Conservation (phyloP, 1,140 invertebrate genomes). For the Chrysomallon squamiferum region DNA sequence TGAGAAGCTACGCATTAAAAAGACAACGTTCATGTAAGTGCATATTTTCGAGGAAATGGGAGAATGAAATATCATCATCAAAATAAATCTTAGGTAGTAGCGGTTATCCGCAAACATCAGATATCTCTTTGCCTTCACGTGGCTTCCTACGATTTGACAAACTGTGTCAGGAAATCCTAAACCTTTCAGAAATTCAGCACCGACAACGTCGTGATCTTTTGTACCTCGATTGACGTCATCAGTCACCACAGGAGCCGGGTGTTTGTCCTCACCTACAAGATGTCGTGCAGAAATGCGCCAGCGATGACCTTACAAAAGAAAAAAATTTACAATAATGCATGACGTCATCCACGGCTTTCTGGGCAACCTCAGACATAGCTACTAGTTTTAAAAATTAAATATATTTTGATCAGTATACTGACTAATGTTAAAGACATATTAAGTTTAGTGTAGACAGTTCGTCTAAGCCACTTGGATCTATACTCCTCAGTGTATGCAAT, state of each 20-base stretch:
- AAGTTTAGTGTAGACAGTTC: too few relatives aligned
- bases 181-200: conserved; percentile 25
- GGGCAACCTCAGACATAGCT: too few relatives aligned
- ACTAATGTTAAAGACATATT: too few relatives aligned
- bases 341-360: too few relatives aligned
- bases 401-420: too few relatives aligned
- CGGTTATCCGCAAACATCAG: conserved; percentile 32
- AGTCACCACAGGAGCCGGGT: conserved; percentile 24
- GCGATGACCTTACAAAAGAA: conserved; percentile 24
- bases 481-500: too few relatives aligned
- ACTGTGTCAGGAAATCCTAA: conserved; percentile 26
- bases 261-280: conserved; percentile 22
- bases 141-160: conserved; percentile 31
- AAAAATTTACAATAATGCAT: too few relatives aligned
- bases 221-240: conserved; percentile 28
- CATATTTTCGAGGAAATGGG: neutral
- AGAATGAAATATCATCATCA: neutral
- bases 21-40: neutral
- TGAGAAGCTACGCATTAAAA: neutral
- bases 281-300: conserved; percentile 43
- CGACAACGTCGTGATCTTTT: conserved; percentile 34
- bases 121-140: conserved; percentile 45
- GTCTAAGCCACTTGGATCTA: too few relatives aligned
- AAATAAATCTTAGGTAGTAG: conserved; percentile 28
- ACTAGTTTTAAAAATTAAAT: too few relatives aligned